Conservation (phyloP, 2,797 vertebrate species). For the Lacerta viridis region DNA sequence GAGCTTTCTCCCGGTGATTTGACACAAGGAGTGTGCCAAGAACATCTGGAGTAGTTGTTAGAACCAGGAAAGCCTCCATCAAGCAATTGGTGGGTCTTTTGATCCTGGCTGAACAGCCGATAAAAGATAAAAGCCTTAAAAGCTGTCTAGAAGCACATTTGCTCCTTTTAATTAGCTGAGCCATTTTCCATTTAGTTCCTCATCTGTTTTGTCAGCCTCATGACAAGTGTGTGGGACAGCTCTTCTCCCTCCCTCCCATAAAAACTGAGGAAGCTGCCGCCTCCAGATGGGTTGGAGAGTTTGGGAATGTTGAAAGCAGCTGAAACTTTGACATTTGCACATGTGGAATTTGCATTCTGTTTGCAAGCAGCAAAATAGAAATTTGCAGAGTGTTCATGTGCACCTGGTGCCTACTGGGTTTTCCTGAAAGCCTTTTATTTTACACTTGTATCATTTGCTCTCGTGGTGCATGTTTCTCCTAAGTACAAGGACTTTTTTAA, state of each 20-base stretch:
- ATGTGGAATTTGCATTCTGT: not conserved
- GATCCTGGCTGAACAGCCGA: not conserved
- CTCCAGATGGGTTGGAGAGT: not conserved
- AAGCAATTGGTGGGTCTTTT: not conserved
- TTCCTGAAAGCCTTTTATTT: not conserved
- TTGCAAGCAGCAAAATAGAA: not conserved
- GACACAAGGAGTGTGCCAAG: not conserved
- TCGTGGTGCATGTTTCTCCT: not conserved
- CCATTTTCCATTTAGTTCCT: not conserved
- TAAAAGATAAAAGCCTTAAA: constrained; percentile 1
- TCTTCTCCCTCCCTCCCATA: not conserved
- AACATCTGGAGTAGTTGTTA: not conserved
- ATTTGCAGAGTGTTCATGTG: not conserved
- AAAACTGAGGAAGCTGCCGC: not conserved
- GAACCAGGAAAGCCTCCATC: not conserved
- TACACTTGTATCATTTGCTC: not conserved
- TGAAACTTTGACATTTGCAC: not conserved
- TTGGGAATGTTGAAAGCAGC: not conserved
- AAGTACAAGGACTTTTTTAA: not conserved
- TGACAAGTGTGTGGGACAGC: not conserved
- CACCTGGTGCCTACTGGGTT: not conserved
- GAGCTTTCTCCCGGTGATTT: not conserved
- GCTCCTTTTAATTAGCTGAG: not conserved
- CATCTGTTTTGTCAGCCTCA: not conserved
- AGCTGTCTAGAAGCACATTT: not conserved